These are phyloP conservation scores for Ephialtes manifestator DNA, from an alignment of 2,888 invertebrate species.

Conservation along the genomic window DNA sequence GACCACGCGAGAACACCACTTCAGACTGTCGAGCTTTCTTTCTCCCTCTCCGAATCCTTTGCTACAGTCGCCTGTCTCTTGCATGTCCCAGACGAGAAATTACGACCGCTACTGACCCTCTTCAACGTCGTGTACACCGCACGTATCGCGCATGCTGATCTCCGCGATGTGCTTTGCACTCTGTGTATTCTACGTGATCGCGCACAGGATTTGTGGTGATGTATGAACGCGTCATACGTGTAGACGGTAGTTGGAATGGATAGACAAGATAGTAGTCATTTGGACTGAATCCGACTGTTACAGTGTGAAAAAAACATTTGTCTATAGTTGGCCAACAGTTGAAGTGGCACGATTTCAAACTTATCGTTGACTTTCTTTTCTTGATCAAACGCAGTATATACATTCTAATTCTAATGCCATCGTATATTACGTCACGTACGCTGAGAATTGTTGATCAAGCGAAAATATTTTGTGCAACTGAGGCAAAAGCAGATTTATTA, in stretches of 20 bases:
- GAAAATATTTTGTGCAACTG: neutral
- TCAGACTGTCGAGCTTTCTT: constrained; percentile 50
- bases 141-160: constrained; percentile 68
- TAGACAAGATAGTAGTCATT: constrained; percentile 38
- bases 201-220: constrained; percentile 54
- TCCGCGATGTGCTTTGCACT: constrained; percentile 53
- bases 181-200: constrained; percentile 50
- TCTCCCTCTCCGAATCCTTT: constrained; percentile 41
- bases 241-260: constrained; percentile 21
- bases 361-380: constrained; percentile 4
- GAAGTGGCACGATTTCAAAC: constrained; percentile 26
- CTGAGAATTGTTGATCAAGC: neutral
- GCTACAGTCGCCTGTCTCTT: constrained; percentile 36
- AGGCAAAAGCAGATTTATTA: too few relatives aligned
- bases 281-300: constrained; percentile 29
- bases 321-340: neutral
- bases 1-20: constrained; percentile 77
- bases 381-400: neutral
- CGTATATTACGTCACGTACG: neutral
- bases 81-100: constrained; percentile 70
- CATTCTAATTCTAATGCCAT: neutral
- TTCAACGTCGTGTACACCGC: constrained; percentile 76
- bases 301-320: neutral
- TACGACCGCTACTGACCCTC: constrained; percentile 81
- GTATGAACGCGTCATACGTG: constrained; percentile 36